These are phyloP conservation scores for Helicoverpa assulta DNA, from an alignment of 2,888 invertebrate genomes.

Conservation along the genomic window DNA sequence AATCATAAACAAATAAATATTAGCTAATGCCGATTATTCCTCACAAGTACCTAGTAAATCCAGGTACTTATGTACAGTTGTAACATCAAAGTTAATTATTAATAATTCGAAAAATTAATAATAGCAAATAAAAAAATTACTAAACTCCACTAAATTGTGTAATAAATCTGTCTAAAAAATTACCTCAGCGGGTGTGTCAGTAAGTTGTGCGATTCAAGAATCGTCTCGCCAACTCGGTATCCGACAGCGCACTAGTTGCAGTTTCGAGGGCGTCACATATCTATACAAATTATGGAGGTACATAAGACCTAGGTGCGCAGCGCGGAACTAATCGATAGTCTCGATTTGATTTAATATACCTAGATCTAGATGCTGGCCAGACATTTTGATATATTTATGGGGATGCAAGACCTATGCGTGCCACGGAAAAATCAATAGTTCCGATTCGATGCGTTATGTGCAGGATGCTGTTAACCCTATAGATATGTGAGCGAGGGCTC, in stretches of 20 bases:
- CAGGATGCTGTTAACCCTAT: neutral
- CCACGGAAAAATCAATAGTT: slow-evolving; percentile 1
- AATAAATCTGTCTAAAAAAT: neutral
- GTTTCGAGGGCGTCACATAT: neutral
- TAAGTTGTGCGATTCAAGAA: neutral
- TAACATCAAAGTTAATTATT: too few species aligned
- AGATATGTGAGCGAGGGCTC: too few species aligned
- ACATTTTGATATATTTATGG: slow-evolving; percentile 1
- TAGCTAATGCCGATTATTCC: too few species aligned
- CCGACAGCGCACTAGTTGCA: neutral
- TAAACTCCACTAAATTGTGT: too few species aligned
- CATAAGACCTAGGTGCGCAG: neutral
- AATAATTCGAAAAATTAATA: neutral
- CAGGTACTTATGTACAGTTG: too few species aligned
- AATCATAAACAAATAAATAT: neutral
- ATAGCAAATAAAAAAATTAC: neutral
- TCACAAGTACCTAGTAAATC: too few species aligned
- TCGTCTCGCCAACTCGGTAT: neutral
- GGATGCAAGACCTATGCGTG: slow-evolving; percentile 1
- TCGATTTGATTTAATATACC: slow-evolving; percentile 6
- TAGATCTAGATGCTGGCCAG: neutral
- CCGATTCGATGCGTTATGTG: neutral
- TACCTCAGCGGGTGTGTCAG: neutral
- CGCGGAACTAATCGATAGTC: slow-evolving; percentile 5
- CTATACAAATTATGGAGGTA: slow-evolving; percentile 1